Conservation (phyloP, 2,888 invertebrate species). For the Dendrolimus pini region DNA sequence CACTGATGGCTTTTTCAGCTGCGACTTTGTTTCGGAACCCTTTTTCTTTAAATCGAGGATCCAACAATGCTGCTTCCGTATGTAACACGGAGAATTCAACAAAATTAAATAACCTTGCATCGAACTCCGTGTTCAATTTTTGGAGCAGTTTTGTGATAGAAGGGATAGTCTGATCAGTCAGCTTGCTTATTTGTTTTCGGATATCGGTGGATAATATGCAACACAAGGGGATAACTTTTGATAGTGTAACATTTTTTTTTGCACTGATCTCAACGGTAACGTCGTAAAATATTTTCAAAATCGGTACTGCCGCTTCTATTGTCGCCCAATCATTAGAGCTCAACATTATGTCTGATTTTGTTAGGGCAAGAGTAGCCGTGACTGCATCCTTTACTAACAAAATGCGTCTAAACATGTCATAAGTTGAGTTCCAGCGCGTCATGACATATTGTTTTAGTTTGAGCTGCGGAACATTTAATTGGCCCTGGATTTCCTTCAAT, state of each 20-base stretch:
- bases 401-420: slow-evolving; percentile 15
- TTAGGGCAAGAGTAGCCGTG: slow-evolving; percentile 16
- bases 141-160: no score
- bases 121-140: no score
- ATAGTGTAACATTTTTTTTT: slow-evolving; percentile 12
- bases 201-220: no score
- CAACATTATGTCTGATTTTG: slow-evolving; percentile 11
- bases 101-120: no score
- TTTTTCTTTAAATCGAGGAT: neutral
- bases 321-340: slow-evolving; percentile 11
- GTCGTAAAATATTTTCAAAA: slow-evolving; percentile 15
- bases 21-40: slow-evolving; percentile 1
- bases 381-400: slow-evolving; percentile 15
- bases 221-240: neutral
- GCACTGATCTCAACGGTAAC: slow-evolving; percentile 16
- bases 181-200: no score
- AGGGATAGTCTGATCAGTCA: no score
- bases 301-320: slow-evolving; percentile 3
- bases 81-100: no score
- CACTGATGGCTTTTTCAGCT: slow-evolving; percentile 1
- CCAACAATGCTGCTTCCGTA: no score
- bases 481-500: slow-evolving; percentile 14
- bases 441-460: slow-evolving; percentile 22
- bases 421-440: slow-evolving; percentile 21
- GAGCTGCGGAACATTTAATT: slow-evolving; percentile 10